These are phyloP conservation scores for Phalera bucephala DNA, from an alignment of 2,888 invertebrate species.

Conservation along the genomic window DNA sequence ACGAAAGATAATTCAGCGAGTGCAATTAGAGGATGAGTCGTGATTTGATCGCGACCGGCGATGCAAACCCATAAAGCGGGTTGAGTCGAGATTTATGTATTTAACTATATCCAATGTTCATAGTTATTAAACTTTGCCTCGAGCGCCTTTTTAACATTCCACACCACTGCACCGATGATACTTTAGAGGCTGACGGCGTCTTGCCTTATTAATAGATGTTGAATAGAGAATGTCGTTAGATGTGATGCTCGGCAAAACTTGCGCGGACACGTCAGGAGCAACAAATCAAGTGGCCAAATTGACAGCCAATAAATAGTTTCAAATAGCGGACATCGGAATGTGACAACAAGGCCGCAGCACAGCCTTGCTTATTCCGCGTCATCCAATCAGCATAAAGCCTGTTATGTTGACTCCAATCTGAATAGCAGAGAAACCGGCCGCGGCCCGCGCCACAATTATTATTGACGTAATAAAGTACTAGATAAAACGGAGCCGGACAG, in stretches of 20 bases:
- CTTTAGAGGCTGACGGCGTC: constrained; percentile 42
- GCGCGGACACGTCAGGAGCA: constrained; percentile 28
- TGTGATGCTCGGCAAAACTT: constrained; percentile 12
- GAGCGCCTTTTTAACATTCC: constrained; percentile 52
- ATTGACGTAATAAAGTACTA: constrained; percentile 79
- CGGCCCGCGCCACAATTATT: constrained; percentile 73
- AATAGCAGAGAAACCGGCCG: constrained; percentile 71
- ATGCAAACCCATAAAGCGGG: constrained; percentile 44
- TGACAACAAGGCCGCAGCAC: constrained; percentile 72
- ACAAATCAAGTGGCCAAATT: constrained; percentile 55
- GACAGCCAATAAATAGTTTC: constrained; percentile 62
- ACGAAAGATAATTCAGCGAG: constrained; percentile 69
- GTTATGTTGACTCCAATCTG: constrained; percentile 62
- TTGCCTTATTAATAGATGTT: constrained; percentile 37
- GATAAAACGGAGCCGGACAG: constrained; percentile 77
- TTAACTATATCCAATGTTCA: constrained; percentile 48
- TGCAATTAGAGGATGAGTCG: constrained; percentile 68
- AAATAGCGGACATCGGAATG: constrained; percentile 65
- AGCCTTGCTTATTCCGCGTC: constrained; percentile 78
- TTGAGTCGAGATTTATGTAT: constrained; percentile 47
- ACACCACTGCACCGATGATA: constrained; percentile 33
- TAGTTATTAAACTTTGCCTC: constrained; percentile 47
- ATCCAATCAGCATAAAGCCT: constrained; percentile 72
- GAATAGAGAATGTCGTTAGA: constrained; percentile 27
- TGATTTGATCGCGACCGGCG: constrained; percentile 51